phyloP scores from a whole-genome alignment of 2,888 invertebrate species.

The Gibbula magus region DNA sequence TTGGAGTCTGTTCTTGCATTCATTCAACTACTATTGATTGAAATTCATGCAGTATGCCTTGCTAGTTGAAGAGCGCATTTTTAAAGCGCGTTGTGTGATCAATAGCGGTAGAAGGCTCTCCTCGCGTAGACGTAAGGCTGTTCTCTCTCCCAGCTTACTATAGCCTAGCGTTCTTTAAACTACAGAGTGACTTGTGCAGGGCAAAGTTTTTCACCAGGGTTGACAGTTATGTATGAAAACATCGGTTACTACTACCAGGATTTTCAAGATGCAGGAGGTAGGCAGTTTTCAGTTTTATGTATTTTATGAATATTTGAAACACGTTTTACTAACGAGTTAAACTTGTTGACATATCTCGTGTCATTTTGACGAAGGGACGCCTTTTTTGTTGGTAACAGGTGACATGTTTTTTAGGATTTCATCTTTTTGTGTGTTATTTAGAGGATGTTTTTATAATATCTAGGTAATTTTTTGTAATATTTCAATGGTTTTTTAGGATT shows the following conservation, averaged over 20 bases:
- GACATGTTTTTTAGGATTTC: too few species aligned
- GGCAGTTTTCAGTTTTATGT: neutral
- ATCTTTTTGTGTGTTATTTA: too few species aligned
- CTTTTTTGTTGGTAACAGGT: too few species aligned
- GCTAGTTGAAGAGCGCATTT: slow-evolving; percentile 1
- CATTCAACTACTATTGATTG: slow-evolving; percentile 8
- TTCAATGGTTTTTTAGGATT: too few species aligned
- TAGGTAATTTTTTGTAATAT: too few species aligned
- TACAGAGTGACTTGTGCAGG: neutral
- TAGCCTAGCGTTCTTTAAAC: neutral
- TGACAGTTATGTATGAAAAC: neutral
- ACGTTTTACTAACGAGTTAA: too few species aligned
- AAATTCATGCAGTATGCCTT: slow-evolving; percentile 8
- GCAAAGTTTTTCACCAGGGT: neutral
- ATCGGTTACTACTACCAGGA: neutral
- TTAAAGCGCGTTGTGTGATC: neutral
- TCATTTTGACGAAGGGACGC: too few species aligned
- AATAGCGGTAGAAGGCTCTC: neutral
- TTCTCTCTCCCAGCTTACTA: neutral
- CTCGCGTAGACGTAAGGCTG: neutral
- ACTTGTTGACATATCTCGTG: too few species aligned
- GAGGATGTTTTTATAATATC: too few species aligned
- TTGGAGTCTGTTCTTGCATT: neutral
- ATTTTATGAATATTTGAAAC: too few species aligned
- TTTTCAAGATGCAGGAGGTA: slow-evolving; percentile 2